These are phyloP conservation scores for Oxyura jamaicensis DNA, from an alignment of 2,113 vertebrate genomes.

Conservation along the genomic window DNA sequence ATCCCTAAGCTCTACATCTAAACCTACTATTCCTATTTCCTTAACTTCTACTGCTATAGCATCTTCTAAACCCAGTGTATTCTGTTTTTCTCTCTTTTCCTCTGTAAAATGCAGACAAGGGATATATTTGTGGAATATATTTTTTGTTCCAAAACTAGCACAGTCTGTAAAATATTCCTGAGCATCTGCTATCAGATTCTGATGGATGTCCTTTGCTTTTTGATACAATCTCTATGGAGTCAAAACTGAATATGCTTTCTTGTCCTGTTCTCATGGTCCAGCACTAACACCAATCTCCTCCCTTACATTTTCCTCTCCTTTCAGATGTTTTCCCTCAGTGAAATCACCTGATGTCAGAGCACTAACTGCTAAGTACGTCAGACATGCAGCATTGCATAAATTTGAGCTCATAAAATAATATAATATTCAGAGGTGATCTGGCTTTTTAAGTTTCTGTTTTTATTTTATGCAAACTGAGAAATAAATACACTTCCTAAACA, in stretches of 20 bases:
- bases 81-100: not conserved
- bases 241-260: constrained; percentile 13
- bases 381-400: not conserved
- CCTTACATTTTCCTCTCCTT: not conserved
- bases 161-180: constrained; percentile 23
- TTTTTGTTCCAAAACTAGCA: not conserved
- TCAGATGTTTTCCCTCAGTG: not conserved
- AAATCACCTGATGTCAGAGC: not conserved
- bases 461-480: not conserved
- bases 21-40: not conserved
- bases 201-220: not conserved
- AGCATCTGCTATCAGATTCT: constrained; percentile 9
- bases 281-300: not conserved
- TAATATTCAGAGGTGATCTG: not conserved
- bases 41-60: not conserved
- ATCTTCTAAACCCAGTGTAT: not conserved
- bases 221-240: not conserved
- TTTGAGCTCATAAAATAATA: not conserved
- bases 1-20: too few species aligned
- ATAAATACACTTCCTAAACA: not conserved
- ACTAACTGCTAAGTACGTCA: not conserved
- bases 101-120: not conserved
- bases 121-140: not conserved
- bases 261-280: not conserved
- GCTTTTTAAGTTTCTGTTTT: not conserved